Evolutionary conservation across 2,113 vertebrate species (phyloP).

Genomic region (Cettia cetti): DNA sequence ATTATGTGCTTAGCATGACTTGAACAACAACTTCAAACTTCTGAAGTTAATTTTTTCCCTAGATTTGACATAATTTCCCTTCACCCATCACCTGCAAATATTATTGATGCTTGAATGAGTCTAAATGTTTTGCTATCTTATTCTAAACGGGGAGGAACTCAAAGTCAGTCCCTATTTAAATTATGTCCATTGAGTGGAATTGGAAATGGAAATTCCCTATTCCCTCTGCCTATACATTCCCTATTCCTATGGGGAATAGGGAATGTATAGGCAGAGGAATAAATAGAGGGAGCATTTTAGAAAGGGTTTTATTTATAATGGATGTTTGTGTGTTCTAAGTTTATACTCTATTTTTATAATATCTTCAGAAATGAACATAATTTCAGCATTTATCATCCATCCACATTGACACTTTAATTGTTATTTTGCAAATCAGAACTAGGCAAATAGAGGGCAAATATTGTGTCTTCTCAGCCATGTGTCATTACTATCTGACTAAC

Average conservation of each 20-base stretch:
- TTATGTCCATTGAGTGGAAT: neutral
- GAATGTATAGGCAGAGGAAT: neutral
- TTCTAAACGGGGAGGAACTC: neutral
- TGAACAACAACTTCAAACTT: neutral
- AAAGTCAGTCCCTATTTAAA: neutral
- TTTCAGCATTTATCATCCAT: neutral
- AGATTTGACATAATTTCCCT: neutral
- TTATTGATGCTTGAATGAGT: neutral
- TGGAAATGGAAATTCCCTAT: neutral
- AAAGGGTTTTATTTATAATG: neutral
- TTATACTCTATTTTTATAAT: neutral
- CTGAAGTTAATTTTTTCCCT: neutral
- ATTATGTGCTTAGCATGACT: neutral
- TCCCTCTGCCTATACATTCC: too few species aligned
- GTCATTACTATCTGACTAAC: neutral
- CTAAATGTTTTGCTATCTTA: neutral
- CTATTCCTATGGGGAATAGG: neutral
- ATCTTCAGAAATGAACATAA: neutral
- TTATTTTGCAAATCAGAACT: neutral
- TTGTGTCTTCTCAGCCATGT: neutral
- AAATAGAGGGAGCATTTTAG: neutral
- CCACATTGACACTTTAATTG: neutral
- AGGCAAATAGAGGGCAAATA: neutral
- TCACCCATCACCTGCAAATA: neutral
- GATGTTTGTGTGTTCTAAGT: neutral